Percentiles rank a stretch among this genome's conserved stretches.
These are phyloP conservation scores for Leptopilina drosophilae DNA, from an alignment of 2,888 invertebrate species.

Conservation along the genomic window DNA sequence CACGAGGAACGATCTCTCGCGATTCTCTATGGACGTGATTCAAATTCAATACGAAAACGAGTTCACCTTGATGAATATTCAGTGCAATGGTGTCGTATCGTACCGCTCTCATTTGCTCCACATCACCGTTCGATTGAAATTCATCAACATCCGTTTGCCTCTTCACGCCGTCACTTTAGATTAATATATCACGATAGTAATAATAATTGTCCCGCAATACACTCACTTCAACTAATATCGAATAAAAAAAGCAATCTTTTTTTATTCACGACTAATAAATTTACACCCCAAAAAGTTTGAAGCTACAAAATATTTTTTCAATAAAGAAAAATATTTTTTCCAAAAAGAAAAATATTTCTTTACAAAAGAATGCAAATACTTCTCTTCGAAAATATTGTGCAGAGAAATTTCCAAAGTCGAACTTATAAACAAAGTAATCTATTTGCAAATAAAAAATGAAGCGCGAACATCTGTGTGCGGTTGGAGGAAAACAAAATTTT, in stretches of 20 bases:
- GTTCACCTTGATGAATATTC: conserved; percentile 64
- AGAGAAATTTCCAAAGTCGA: neutral
- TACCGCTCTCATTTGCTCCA: conserved; percentile 46
- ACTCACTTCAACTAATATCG: no score
- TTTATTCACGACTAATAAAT: no score
- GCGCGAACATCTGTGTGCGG: neutral
- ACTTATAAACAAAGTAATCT: conserved; percentile 1
- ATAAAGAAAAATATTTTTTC: no score
- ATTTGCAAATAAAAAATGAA: neutral
- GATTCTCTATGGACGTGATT: conserved; percentile 56
- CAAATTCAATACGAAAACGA: conserved; percentile 56
- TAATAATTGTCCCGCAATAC: no score
- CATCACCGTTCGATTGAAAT: conserved; percentile 43
- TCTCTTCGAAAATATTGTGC: neutral
- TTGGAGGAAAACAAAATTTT: neutral
- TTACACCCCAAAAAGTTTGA: no score
- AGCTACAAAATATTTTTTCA: no score
- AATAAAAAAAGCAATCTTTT: no score
- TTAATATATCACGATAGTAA: neutral
- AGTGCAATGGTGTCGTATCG: conserved; percentile 51
- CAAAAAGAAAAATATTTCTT: no score
- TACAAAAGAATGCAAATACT: neutral
- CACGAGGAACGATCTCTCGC: conserved; percentile 51
- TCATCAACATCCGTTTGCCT: conserved; percentile 20
- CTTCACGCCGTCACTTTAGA: neutral